A percentile compares a stretch with the other conserved stretches of the same genome.
Evolutionary conservation across 2,113 vertebrate species (phyloP).

Genomic region (Murina feae): DNA sequence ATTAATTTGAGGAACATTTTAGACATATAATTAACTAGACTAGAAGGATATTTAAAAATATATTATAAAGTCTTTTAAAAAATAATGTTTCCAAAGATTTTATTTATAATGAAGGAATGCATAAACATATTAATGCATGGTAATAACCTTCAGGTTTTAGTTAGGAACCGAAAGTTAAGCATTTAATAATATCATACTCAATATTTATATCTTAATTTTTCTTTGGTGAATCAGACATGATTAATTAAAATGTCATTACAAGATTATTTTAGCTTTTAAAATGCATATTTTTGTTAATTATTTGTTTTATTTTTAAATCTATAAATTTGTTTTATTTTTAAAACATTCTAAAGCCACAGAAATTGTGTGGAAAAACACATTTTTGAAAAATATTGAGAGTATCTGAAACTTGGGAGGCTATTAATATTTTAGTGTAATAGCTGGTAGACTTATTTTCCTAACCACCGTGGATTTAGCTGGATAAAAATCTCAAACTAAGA

Average conservation of each 20-base stretch:
- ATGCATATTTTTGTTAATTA: neutral
- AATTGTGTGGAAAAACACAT: neutral
- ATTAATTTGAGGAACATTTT: slow-evolving; percentile 62
- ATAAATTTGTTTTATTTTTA: neutral
- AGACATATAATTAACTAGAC: slow-evolving; percentile 49
- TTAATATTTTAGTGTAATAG: neutral
- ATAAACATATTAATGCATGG: slow-evolving; percentile 49
- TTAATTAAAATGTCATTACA: neutral
- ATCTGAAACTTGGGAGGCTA: neutral
- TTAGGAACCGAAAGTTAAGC: neutral
- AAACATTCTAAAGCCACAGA: neutral
- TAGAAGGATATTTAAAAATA: slow-evolving; percentile 61
- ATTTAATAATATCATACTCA: slow-evolving; percentile 30
- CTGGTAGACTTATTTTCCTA: neutral
- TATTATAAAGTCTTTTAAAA: slow-evolving; percentile 48
- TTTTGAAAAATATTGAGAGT: neutral
- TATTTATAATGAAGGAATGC: slow-evolving; percentile 37
- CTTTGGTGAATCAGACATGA: neutral
- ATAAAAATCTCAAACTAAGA: neutral
- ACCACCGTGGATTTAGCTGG: neutral
- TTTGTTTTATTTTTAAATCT: neutral
- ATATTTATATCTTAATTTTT: slow-evolving; percentile 5
- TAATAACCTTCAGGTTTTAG: slow-evolving; percentile 55
- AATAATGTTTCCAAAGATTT: slow-evolving; percentile 53
- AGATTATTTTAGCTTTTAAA: neutral